A percentile compares a stretch with the other conserved stretches of the same genome.
phyloP scores from a whole-genome alignment of 2,888 invertebrate genomes.

The Cheilosia vulpina region DNA sequence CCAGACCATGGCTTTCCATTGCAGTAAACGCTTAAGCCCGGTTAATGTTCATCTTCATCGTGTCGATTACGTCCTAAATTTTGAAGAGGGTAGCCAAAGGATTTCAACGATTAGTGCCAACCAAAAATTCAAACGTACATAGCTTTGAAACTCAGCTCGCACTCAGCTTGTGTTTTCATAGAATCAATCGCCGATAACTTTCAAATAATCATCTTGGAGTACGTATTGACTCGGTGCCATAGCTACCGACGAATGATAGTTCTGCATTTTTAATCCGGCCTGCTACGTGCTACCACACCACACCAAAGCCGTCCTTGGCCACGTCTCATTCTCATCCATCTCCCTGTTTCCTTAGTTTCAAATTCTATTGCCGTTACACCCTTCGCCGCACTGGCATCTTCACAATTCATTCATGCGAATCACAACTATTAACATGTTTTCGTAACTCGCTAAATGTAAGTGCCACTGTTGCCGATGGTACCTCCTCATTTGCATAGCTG shows the following conservation, averaged over 20 bases:
- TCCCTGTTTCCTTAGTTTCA: slow-evolving; percentile 15
- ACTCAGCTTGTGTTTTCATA: background rate
- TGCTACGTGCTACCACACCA: background rate
- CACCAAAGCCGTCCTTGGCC: slow-evolving; percentile 12
- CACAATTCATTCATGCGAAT: slow-evolving; percentile 67
- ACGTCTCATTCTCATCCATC: slow-evolving; percentile 1
- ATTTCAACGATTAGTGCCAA: too few relatives aligned
- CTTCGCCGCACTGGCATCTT: slow-evolving; percentile 39
- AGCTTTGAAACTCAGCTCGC: background rate
- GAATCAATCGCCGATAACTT: slow-evolving; percentile 32
- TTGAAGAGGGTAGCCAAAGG: too few relatives aligned
- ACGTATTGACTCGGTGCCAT: slow-evolving; percentile 23
- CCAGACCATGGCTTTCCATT: too few relatives aligned
- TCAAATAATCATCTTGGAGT: slow-evolving; percentile 28
- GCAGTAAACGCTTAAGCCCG: too few relatives aligned
- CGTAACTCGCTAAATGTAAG: slow-evolving; percentile 66
- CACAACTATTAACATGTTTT: slow-evolving; percentile 72
- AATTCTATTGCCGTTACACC: slow-evolving; percentile 44
- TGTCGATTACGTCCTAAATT: too few relatives aligned
- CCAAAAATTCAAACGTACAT: too few relatives aligned
- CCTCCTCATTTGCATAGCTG: slow-evolving; percentile 68
- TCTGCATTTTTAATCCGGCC: background rate
- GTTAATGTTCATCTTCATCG: too few relatives aligned
- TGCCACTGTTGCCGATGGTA: slow-evolving; percentile 59
- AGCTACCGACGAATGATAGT: background rate